Evolutionary conservation across 2,797 vertebrate species (phyloP).

Genomic region (Pseudochirops cupreus): DNA sequence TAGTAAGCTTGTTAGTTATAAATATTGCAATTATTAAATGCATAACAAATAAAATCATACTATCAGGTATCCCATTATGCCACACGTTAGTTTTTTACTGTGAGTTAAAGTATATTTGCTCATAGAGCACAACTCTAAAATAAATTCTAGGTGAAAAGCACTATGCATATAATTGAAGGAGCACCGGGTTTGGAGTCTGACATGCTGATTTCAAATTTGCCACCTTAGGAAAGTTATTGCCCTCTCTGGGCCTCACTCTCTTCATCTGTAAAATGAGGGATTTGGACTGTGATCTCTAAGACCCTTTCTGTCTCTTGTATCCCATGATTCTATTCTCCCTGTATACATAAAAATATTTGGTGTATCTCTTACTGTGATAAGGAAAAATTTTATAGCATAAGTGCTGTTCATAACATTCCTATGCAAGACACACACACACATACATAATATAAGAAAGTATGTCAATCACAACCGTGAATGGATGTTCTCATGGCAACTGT

Average conservation of each 20-base stretch:
- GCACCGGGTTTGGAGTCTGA: not conserved
- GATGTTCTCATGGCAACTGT: not conserved
- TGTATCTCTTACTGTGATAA: not conserved
- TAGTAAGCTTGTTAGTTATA: not conserved
- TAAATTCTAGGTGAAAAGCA: not conserved
- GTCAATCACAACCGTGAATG: not conserved
- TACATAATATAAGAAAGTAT: not conserved
- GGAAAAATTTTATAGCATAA: not conserved
- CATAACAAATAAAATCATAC: conserved; percentile 36
- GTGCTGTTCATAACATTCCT: not conserved
- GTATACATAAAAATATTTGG: not conserved
- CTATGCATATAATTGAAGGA: not conserved
- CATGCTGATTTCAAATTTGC: not conserved
- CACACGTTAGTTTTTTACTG: not conserved
- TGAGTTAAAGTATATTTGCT: conserved; percentile 14
- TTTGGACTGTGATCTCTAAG: not conserved
- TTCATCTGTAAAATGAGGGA: not conserved
- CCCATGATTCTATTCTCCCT: not conserved
- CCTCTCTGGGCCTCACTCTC: conserved; percentile 36
- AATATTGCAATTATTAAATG: not conserved
- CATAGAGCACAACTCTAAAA: not conserved
- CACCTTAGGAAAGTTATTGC: not conserved
- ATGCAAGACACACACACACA: not conserved
- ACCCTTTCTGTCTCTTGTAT: not conserved
- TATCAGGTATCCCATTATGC: not conserved